Evolutionary conservation across 2,797 vertebrate species (phyloP).

Genomic region (Xenentodon cancila): DNA sequence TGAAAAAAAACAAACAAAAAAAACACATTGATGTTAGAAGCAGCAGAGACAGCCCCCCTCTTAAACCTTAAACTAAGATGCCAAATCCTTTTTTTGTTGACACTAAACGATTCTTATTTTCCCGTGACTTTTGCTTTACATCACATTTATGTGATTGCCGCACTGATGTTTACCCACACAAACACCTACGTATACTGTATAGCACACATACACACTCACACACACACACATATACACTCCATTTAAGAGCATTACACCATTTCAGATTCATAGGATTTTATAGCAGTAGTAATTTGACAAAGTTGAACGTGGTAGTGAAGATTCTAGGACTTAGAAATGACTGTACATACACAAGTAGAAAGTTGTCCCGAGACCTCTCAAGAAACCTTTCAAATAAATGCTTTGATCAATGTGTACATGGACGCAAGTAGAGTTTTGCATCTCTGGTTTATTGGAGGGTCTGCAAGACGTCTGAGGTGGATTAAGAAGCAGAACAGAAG

Average conservation of each 20-base stretch:
- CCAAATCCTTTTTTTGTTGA: slow-evolving; percentile 89
- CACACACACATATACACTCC: slow-evolving; percentile 16
- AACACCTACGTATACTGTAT: slow-evolving; percentile 22
- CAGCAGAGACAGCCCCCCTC: slow-evolving; percentile 79
- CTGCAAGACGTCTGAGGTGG: neutral
- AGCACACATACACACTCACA: slow-evolving; percentile 27
- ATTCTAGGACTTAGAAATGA: slow-evolving; percentile 58
- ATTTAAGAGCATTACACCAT: slow-evolving; percentile 1
- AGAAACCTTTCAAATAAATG: slow-evolving; percentile 52
- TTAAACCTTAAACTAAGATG: slow-evolving; percentile 89
- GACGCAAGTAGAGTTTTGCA: slow-evolving; percentile 9
- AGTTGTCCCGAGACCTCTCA: slow-evolving; percentile 63
- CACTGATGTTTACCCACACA: slow-evolving; percentile 49
- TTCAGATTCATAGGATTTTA: slow-evolving; percentile 42
- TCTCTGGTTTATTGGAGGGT: slow-evolving; percentile 15
- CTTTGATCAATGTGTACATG: slow-evolving; percentile 25
- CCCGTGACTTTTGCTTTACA: slow-evolving; percentile 80
- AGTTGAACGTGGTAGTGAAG: slow-evolving; percentile 56
- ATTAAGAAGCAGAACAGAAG: slow-evolving; percentile 15
- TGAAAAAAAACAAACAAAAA: slow-evolving; percentile 72
- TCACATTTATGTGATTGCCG: slow-evolving; percentile 63
- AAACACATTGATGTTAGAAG: slow-evolving; percentile 80
- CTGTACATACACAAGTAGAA: slow-evolving; percentile 55
- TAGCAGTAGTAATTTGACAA: slow-evolving; percentile 56
- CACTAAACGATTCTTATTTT: slow-evolving; percentile 89